Percentiles rank a stretch among this genome's conserved stretches.
Conservation (phyloP, 1,140 invertebrate genomes). For the Melitaea cinxia region DNA sequence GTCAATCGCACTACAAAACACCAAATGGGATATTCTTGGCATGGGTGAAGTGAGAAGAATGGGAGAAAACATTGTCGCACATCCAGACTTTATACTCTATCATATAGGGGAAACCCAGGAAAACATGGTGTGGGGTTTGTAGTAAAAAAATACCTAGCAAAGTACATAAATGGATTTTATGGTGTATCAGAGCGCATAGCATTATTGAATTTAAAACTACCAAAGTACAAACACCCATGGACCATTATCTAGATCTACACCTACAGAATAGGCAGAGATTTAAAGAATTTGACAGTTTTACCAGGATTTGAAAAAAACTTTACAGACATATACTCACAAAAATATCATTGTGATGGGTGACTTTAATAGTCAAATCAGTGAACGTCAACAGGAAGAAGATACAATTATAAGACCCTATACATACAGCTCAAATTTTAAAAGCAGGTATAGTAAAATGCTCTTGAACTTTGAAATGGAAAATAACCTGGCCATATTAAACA, state of each 20-base stretch:
- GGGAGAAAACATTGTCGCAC: constrained; percentile 36
- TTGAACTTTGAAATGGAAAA: not conserved
- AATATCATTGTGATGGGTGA: constrained; percentile 19
- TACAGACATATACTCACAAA: constrained; percentile 5
- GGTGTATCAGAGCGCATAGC: constrained; percentile 40
- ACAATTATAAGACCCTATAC: not conserved
- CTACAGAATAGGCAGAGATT: constrained; percentile 22
- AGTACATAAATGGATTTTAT: constrained; percentile 27
- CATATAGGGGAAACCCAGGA: constrained; percentile 33
- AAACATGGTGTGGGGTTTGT: constrained; percentile 40
- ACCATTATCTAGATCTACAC: constrained; percentile 29
- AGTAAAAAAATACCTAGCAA: constrained; percentile 32
- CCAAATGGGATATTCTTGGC: too few relatives aligned
- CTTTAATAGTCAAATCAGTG: constrained; percentile 25
- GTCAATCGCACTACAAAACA: too few relatives aligned
- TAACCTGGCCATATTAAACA: constrained; percentile 18
- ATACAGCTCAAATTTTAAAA: not conserved
- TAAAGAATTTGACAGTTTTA: constrained; percentile 29
- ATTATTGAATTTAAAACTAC: constrained; percentile 36
- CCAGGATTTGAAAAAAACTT: constrained; percentile 22
- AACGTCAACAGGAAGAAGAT: not conserved
- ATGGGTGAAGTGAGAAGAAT: constrained; percentile 16
- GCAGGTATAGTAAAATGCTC: not conserved
- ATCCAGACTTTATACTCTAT: constrained; percentile 33
- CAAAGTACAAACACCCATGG: constrained; percentile 8